phyloP scores from a whole-genome alignment of 2,113 vertebrate species.

The Puffinus mauretanicus region DNA sequence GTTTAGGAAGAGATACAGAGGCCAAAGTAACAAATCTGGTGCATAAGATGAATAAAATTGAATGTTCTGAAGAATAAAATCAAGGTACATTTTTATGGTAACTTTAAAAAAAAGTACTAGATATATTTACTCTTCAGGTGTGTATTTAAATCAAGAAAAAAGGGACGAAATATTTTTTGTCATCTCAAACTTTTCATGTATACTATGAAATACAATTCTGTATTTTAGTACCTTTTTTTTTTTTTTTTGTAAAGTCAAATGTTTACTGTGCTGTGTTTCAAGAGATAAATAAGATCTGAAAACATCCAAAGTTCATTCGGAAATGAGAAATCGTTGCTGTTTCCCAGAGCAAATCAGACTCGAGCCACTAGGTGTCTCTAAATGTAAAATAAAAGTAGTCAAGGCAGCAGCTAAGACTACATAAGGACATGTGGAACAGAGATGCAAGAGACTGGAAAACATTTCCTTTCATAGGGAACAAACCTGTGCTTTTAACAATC shows the following conservation, averaged over 20 bases:
- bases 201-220: not conserved
- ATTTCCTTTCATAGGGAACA: not conserved
- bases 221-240: not conserved
- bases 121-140: not conserved
- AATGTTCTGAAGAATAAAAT: not conserved
- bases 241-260: not conserved
- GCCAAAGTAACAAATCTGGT: not conserved
- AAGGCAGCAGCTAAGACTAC: not conserved
- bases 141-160: not conserved
- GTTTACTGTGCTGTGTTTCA: not conserved
- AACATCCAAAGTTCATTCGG: accelerated
- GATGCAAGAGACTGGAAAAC: not conserved
- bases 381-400: not conserved
- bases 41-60: not conserved
- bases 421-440: not conserved
- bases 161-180: not conserved
- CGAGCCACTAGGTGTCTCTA: not conserved
- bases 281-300: not conserved
- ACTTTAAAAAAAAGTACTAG: not conserved
- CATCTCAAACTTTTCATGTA: not conserved
- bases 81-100: not conserved
- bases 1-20: not conserved
- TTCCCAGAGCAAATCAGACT: not conserved
- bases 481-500: not conserved
- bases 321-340: not conserved